These are phyloP conservation scores for human (Homo sapiens) DNA, from an alignment of 2,113 vertebrate species.

Conservation along the genomic window DNA sequence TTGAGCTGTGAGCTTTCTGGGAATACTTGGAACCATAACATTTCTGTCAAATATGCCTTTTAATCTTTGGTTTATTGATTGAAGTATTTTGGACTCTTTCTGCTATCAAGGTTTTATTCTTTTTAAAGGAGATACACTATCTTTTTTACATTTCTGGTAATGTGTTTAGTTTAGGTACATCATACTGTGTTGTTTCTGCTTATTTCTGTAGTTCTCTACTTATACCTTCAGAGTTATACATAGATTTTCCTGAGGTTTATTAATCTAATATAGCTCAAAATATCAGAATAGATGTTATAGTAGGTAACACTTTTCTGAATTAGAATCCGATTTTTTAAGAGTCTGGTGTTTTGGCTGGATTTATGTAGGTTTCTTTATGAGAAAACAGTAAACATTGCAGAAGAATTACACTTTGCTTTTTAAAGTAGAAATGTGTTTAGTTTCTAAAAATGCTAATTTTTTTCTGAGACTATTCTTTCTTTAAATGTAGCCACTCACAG, in stretches of 20 bases:
- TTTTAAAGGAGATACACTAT: neutral
- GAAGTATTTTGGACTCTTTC: neutral
- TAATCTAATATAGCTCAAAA: conserved; percentile 18
- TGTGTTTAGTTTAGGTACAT: conserved; percentile 2
- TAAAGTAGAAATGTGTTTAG: neutral
- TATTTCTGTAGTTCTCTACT: neutral
- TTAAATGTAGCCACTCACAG: neutral
- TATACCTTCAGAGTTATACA: neutral
- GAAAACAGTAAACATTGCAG: neutral
- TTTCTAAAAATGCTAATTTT: neutral
- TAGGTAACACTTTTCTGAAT: neutral
- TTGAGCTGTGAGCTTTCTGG: neutral
- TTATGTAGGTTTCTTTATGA: conserved; percentile 3
- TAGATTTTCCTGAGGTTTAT: conserved; percentile 30
- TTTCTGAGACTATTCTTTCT: neutral
- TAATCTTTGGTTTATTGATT: conserved; percentile 53
- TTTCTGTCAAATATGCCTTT: conserved; percentile 28
- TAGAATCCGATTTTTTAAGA: neutral
- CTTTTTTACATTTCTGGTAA: neutral
- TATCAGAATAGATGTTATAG: conserved; percentile 7
- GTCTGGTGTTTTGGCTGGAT: neutral
- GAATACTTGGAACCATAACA: neutral
- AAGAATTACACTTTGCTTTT: conserved; percentile 6
- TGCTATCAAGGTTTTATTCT: conserved; percentile 16
- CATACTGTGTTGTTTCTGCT: neutral